Evolutionary conservation across 2,113 vertebrate species (phyloP), one percentile per base, ranked within the genome.

Genomic region (Cheilinus undulatus): DNA sequence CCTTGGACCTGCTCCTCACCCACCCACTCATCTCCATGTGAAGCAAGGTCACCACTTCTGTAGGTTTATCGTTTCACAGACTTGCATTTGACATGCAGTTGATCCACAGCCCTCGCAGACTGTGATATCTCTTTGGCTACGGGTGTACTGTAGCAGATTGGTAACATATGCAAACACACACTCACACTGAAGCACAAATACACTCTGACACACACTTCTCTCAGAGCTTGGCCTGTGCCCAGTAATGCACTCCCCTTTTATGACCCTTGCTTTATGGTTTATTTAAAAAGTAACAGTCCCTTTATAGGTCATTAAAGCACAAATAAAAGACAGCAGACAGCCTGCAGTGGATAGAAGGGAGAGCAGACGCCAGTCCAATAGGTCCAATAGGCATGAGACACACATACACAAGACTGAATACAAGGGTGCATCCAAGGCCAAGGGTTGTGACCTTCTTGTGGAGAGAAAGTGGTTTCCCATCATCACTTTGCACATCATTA

Each of bases 251-350:
- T 92, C 84, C 78, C 73, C 79, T 87, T 93, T 92, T 92, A 93
- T 90, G 88, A 88, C 87, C 84, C 85, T 69, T 86, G 82, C 88
- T 93, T 94, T 93, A 93, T 94, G 87, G 92, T 91, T 93, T 93
- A 93, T 93, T 94, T 93, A 93, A 93, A 93, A 92, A 91, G 89
- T 92, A 93, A 93, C 89, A 90, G 91, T 90, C 88, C 84, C 87
- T 93, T 93, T 93, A 93, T 93, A 93, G 92, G 84, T 90, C 89
- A 92, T 94, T 93, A 93, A 92, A 93, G 86, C 63, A 65, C 69
- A 88, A 91, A 93, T 92, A 92, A 92, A 92, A 91, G 69, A 84
- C 88, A 83, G 87, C 88, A 91, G 86, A 86, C 83, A 27, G 79
- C 78, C 82, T 85, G 73, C 79, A 87, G 78, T 86, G 79, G 73